Base-by-base conservation (phyloP, 2,888 invertebrate genomes). In the Carabus problematicus region DNA sequence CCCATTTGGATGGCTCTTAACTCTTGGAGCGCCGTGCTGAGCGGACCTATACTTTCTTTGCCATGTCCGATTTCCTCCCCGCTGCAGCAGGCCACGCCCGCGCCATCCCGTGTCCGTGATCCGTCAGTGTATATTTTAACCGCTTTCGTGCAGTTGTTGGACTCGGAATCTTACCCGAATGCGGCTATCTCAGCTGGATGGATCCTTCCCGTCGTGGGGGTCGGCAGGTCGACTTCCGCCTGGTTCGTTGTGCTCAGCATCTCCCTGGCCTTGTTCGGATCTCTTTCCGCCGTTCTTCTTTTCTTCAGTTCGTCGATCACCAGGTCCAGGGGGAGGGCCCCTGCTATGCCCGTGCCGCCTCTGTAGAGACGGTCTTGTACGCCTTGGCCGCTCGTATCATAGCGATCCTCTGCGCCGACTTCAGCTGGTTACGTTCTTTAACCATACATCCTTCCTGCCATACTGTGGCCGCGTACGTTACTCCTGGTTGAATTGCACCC, bases 1-100 rank as follows among this genome's bases (percentile, higher is more conserved):
- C 52, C 64, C 9, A 63, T 63, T 55, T 70, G 70, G 40, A 70
- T 64, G 41, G 55, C 70, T 19, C 42, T 41, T 42, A 62, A 69
- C 19, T 49, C 47, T 47, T 42, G n/a, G 41, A 64, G 55, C 6
- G 40, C 19, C 14, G 63, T 12, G 19, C 54, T 70, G 60, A 9
- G 42, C n/a, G 19, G n/a, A 4, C 0, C 14, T 11, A 70, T n/a
- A 8, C 63, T 63, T 12, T 18, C 40, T 29, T 42, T 29, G 3
- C 14, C 12, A 56, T 14, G 12, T 47, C 47, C 47, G 39, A 64
- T 4, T 63, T 64, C 3, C 43, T 43, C 8, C n/a, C n/a, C n/a
- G n/a, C n/a, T n/a, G n/a, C n/a, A n/a, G n/a, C n/a, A n/a, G n/a
- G n/a, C n/a, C n/a, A n/a, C n/a, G n/a, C 69, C 69, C 2, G 63